Percentiles rank a stretch among this genome's conserved stretches.
Evolutionary conservation across 2,888 invertebrate genomes (phyloP).

Genomic region (Anticlea derivata): DNA sequence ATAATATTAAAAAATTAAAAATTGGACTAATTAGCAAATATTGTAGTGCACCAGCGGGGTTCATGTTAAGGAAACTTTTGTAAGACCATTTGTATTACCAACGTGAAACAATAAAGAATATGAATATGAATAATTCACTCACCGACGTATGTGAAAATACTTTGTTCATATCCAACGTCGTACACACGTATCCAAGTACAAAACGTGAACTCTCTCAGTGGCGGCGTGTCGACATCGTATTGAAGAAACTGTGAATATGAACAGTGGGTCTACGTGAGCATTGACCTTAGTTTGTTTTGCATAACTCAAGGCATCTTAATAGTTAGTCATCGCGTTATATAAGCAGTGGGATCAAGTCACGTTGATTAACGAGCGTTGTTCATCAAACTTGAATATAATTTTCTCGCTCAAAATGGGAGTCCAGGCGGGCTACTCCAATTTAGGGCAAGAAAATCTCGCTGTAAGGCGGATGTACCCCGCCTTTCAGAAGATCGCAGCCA

Average conservation of each 20-base stretch:
- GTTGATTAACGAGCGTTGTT: not conserved
- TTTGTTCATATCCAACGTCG: constrained; percentile 69
- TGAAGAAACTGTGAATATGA: constrained; percentile 72
- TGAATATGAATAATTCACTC: too few species aligned
- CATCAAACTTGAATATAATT: not conserved
- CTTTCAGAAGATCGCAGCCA: too few species aligned
- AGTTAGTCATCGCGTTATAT: constrained; percentile 19
- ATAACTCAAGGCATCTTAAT: constrained; percentile 9
- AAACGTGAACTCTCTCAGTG: constrained; percentile 91
- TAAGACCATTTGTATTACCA: too few species aligned
- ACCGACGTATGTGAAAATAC: constrained; percentile 71
- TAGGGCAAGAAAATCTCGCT: too few species aligned
- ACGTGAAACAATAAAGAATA: too few species aligned
- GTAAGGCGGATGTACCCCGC: too few species aligned
- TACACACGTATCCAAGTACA: constrained; percentile 91
- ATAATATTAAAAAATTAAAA: too few species aligned
- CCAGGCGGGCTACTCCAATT: too few species aligned
- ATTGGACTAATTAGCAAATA: too few species aligned
- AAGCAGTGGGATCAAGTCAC: not conserved
- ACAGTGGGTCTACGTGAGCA: constrained; percentile 6
- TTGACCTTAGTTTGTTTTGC: constrained; percentile 21
- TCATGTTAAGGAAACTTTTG: too few species aligned
- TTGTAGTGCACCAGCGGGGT: too few species aligned
- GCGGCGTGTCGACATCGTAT: constrained; percentile 88
- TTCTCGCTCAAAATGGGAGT: not conserved